A percentile compares a stretch with the other conserved stretches of the same genome.
phyloP scores from a whole-genome alignment of 1,140 invertebrate genomes.

The Tetranychus cinnabarinus region DNA sequence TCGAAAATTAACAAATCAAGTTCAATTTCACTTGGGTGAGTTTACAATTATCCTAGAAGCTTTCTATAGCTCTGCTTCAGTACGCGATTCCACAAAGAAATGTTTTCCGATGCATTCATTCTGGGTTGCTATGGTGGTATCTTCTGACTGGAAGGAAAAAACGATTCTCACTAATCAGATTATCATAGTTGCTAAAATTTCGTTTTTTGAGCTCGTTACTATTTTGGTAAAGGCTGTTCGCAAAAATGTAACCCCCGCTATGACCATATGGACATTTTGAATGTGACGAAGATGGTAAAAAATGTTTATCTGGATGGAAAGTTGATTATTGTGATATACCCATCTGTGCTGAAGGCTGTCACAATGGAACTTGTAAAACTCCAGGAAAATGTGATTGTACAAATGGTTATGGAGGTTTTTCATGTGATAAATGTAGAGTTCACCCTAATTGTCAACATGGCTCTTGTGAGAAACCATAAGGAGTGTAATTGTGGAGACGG shows the following conservation, averaged over 20 bases:
- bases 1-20: background rate
- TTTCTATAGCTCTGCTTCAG: background rate
- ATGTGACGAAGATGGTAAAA: constrained; percentile 59
- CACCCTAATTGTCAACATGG: constrained; percentile 32
- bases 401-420: constrained; percentile 26
- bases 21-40: background rate
- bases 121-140: background rate
- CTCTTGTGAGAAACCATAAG: constrained; percentile 27
- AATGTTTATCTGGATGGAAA: constrained; percentile 71
- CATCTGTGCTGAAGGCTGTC: constrained; percentile 68
- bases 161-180: background rate
- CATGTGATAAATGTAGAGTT: constrained; percentile 28
- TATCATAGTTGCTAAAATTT: constrained; percentile 32
- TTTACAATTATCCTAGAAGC: background rate
- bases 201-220: constrained; percentile 67
- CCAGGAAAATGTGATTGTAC: constrained; percentile 76
- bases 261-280: constrained; percentile 80
- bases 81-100: background rate
- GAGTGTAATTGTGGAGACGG: constrained; percentile 39
- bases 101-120: background rate
- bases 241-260: constrained; percentile 65
- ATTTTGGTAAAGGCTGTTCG: constrained; percentile 73
- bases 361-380: constrained; percentile 68
- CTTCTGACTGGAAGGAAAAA: background rate
- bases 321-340: constrained; percentile 69